Base-by-base conservation (phyloP, 2,888 invertebrate species). In the Diadromus collaris region DNA sequence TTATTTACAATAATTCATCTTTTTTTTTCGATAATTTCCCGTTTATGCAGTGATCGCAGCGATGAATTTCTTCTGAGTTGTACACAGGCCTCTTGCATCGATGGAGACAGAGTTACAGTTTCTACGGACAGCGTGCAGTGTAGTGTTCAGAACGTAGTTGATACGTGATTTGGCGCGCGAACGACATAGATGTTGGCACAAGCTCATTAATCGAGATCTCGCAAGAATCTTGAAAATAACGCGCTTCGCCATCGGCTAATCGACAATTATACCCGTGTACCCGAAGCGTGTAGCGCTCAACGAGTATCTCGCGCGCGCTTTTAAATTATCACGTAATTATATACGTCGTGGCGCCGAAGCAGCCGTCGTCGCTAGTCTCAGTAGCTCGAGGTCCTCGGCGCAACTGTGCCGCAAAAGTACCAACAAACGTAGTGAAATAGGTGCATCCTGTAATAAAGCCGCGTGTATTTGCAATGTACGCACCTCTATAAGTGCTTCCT, bases 321-420 rank as follows among this genome's bases (percentile, higher is more conserved):
- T 87, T 86, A 87, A 88, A 87, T 89, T 86, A 86, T 84, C 81
- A 83, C 84, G 82, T 85, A 88, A 88, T 89, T 87, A 86, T 83
- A 76, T 65, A 86, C 81, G 84, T 81, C 80, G 73, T 72, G 78
- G 80, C 84, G 81, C 82, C 81, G 84, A 82, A 78, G 71, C 19
- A 65, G 75, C 61, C 71, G 67, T 70, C n/a, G 63, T 51, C 67
- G 27, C 51, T 38, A 41, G 51, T 68, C 54, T 54, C 38, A 10
- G 56, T 54, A 34, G 38, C 38, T 34, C 51, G 24, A 9, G 60
- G 64, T 65, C 56, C 51, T 58, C 60, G 38, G 67, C 41, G 60
- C 44, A 58, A 44, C 63, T 6, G 21, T 56, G 56, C 58, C 21
- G 75, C 70, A 46, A 69, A 67, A 71, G 64, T 16, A 46, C 68